phyloP scores from a whole-genome alignment of 2,113 vertebrate species.

The Ageneiosus marmoratus region DNA sequence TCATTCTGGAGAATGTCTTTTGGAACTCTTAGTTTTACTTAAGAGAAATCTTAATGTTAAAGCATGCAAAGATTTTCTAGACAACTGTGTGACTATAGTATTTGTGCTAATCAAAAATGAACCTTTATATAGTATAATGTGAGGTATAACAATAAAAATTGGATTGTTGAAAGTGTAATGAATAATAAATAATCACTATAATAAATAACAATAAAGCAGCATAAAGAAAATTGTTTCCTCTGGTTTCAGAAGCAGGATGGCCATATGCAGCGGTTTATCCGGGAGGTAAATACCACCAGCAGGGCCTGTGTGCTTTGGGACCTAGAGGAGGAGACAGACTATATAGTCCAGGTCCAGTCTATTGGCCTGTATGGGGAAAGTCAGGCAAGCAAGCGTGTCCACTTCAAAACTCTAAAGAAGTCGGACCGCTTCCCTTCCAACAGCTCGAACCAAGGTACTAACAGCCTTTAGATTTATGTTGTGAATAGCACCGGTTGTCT shows the following conservation, averaged over 20 bases:
- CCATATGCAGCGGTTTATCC: constrained; percentile 92
- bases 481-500: background rate
- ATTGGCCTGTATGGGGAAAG: constrained; percentile 93
- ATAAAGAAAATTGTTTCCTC: background rate
- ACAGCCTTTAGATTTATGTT: background rate
- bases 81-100: background rate
- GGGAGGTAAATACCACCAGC: constrained; percentile 96
- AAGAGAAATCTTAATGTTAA: background rate
- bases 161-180: background rate
- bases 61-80: background rate
- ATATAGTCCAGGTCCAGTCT: constrained; percentile 94
- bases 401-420: constrained; percentile 93
- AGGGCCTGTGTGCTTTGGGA: constrained; percentile 95
- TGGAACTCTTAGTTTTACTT: background rate
- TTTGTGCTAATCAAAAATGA: background rate
- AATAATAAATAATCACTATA: too few relatives aligned
- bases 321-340: constrained; percentile 91
- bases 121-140: background rate
- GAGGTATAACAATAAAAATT: background rate
- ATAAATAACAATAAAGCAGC: background rate
- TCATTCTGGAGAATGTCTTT: background rate
- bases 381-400: constrained; percentile 87
- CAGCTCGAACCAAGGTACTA: constrained; percentile 91
- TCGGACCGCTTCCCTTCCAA: constrained; percentile 88
- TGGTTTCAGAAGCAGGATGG: constrained; percentile 86